phyloP scores from a whole-genome alignment of 2,797 vertebrate species.

The Otus scops region DNA sequence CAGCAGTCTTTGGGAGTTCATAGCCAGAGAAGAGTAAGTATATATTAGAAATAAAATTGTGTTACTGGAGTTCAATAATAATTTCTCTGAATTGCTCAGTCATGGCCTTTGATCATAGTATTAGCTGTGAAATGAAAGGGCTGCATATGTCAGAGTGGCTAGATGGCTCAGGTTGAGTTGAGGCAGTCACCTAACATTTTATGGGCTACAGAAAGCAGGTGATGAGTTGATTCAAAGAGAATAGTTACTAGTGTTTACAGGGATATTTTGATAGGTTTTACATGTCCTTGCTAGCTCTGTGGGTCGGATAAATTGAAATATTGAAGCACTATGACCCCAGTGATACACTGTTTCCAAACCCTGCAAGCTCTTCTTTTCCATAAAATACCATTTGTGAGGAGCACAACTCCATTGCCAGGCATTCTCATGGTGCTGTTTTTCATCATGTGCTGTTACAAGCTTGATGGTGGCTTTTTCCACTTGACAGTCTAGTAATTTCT shows the following conservation, averaged over 20 bases:
- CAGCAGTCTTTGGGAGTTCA: background rate
- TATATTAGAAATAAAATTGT: background rate
- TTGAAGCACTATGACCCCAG: background rate
- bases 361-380: background rate
- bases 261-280: background rate
- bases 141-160: background rate
- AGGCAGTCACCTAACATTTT: background rate
- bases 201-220: background rate
- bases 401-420: background rate
- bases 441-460: rapidly evolving
- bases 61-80: background rate
- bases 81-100: background rate
- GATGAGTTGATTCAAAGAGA: background rate
- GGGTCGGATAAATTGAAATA: background rate
- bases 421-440: background rate
- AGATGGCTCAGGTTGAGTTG: background rate
- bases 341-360: background rate
- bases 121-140: background rate
- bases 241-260: background rate
- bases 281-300: background rate
- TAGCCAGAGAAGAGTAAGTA: background rate
- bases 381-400: rapidly evolving
- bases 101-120: background rate
- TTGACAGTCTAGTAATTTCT: background rate
- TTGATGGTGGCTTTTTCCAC: background rate